Percentiles rank a stretch among this genome's conserved stretches.
phyloP scores from a whole-genome alignment of 1,140 invertebrate genomes.

The Penaeus japonicus region DNA sequence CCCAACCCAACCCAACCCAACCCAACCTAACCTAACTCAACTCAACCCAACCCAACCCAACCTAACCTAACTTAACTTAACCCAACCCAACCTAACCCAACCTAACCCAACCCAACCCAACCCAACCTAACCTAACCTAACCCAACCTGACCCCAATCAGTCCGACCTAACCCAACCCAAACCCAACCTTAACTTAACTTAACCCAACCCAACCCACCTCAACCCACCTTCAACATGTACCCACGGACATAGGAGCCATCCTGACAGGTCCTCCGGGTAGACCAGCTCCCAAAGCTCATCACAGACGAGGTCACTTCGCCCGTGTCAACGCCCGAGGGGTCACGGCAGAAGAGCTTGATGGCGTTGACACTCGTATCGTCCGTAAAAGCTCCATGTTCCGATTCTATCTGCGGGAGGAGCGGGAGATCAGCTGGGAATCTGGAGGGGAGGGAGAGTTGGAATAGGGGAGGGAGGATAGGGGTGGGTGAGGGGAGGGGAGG shows the following conservation, averaged over 20 bases:
- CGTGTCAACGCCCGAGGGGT: background rate
- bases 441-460: too few relatives aligned
- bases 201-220: background rate
- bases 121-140: too few relatives aligned
- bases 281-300: conserved; percentile 15
- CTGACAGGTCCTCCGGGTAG: background rate
- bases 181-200: background rate
- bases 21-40: too few relatives aligned
- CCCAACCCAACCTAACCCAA: too few relatives aligned
- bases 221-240: conserved; percentile 31
- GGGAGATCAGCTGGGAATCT: background rate
- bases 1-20: too few relatives aligned
- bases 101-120: too few relatives aligned
- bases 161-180: background rate
- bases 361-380: conserved; percentile 48
- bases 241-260: background rate
- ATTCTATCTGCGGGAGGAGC: background rate
- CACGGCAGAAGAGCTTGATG: conserved; percentile 37
- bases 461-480: background rate
- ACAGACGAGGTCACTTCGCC: conserved; percentile 20
- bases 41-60: too few relatives aligned
- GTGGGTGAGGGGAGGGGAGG: too few relatives aligned
- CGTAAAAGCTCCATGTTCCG: background rate
- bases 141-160: too few relatives aligned
- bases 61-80: too few relatives aligned